Conservation (phyloP, 2,797 vertebrate species). For the Silurus aristotelis region DNA sequence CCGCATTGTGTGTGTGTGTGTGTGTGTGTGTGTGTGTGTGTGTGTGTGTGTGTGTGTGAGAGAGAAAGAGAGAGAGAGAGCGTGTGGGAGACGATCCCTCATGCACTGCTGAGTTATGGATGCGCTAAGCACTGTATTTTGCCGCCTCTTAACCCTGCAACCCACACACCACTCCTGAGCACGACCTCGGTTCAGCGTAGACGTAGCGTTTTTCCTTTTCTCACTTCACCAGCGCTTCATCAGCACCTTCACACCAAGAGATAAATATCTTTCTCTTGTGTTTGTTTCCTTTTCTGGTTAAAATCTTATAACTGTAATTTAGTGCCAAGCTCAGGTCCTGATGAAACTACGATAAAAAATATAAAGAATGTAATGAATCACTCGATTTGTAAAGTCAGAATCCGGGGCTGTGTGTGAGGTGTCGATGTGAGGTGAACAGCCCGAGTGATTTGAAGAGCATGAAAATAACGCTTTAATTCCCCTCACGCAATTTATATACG, state of each 20-base stretch:
- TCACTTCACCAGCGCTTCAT: background rate
- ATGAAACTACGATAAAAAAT: background rate
- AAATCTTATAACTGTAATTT: background rate
- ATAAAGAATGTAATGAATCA: too few species aligned
- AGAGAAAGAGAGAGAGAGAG: background rate
- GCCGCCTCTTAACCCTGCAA: constrained; percentile 26
- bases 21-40: constrained; percentile 22
- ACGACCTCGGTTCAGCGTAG: background rate
- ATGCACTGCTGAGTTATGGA: constrained; percentile 30
- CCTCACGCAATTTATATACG: too few species aligned
- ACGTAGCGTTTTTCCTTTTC: background rate
- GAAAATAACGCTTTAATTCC: too few species aligned
- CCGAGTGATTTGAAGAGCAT: too few species aligned
- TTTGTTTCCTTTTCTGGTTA: too few species aligned
- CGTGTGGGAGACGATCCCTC: constrained; percentile 18
- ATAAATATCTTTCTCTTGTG: background rate
- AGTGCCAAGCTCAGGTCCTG: too few species aligned
- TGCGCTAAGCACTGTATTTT: constrained; percentile 22
- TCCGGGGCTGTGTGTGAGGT: too few species aligned
- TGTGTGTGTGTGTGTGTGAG: constrained; percentile 22
- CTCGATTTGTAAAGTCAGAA: too few species aligned
- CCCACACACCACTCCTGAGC: constrained; percentile 28
- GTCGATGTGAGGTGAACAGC: too few species aligned
- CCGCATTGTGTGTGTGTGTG: background rate
- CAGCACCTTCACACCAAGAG: background rate